Evolutionary conservation across 2,888 invertebrate genomes (phyloP).

Genomic region (Stenotaenia linearis): DNA sequence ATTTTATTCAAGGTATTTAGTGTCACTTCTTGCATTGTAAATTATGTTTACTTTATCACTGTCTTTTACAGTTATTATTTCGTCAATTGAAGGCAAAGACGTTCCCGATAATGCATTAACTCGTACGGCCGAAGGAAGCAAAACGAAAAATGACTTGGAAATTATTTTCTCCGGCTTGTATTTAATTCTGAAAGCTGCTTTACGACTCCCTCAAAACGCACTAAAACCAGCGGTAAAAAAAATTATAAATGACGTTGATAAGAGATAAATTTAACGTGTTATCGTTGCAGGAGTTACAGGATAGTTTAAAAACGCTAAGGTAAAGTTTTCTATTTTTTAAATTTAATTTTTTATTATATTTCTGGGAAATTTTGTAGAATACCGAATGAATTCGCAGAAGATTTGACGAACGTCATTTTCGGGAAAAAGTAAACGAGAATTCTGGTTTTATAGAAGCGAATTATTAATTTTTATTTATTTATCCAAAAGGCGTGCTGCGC

Average conservation of each 20-base stretch:
- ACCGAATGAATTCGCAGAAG: neutral
- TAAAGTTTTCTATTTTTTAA: neutral
- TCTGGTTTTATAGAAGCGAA: too few relatives aligned
- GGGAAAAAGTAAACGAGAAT: neutral
- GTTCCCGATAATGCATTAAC: neutral
- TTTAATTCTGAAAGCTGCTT: neutral
- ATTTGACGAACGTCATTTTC: neutral
- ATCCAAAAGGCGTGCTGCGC: neutral
- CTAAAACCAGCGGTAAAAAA: conserved; percentile 3
- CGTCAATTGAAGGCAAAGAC: neutral
- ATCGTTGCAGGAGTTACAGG: neutral
- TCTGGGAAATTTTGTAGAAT: neutral
- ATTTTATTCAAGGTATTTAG: neutral
- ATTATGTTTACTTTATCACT: neutral
- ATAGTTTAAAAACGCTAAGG: neutral
- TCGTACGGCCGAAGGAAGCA: neutral
- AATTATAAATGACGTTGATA: neutral
- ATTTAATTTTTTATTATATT: neutral
- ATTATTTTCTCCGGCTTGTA: neutral
- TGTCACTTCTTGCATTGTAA: neutral
- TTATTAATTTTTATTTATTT: neutral
- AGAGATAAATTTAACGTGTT: neutral
- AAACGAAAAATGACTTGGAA: neutral
- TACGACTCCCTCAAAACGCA: neutral
- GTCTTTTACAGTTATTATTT: neutral